phyloP scores from a whole-genome alignment of 2,113 vertebrate species.

The Coturnix japonica region DNA sequence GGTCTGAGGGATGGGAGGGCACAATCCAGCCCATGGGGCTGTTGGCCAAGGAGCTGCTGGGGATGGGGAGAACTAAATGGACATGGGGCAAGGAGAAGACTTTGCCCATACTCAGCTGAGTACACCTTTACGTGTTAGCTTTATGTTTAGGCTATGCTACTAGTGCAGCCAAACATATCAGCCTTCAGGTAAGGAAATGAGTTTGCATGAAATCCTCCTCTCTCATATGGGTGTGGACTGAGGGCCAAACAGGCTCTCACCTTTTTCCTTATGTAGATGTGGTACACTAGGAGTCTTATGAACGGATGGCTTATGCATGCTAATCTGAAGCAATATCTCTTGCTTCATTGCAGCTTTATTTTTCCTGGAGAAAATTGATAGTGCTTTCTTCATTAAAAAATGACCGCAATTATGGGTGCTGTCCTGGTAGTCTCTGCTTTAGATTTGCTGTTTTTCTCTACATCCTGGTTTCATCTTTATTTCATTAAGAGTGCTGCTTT shows the following conservation, averaged over 20 bases:
- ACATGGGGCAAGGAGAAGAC: background rate
- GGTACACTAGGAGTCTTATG: rapidly evolving
- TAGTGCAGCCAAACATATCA: background rate
- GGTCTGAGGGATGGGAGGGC: rapidly evolving
- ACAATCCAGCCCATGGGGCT: background rate
- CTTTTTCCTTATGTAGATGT: background rate
- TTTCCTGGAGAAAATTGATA: background rate
- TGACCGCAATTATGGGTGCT: background rate
- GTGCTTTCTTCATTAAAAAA: background rate
- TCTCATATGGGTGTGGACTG: background rate
- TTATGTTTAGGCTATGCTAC: background rate
- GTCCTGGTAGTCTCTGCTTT: background rate
- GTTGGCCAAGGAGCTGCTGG: background rate
- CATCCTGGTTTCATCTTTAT: background rate
- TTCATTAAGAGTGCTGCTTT: background rate
- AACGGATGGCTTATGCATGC: background rate
- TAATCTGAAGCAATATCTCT: background rate
- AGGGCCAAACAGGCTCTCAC: background rate
- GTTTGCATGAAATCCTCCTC: background rate
- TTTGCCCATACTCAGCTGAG: background rate
- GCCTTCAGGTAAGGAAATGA: background rate
- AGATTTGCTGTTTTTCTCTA: background rate
- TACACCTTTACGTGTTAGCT: background rate
- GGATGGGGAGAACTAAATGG: background rate
- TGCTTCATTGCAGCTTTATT: background rate